Percentiles rank a stretch among this genome's conserved stretches.
Evolutionary conservation across 2,797 vertebrate genomes (phyloP).

Genomic region (Picus viridis): DNA sequence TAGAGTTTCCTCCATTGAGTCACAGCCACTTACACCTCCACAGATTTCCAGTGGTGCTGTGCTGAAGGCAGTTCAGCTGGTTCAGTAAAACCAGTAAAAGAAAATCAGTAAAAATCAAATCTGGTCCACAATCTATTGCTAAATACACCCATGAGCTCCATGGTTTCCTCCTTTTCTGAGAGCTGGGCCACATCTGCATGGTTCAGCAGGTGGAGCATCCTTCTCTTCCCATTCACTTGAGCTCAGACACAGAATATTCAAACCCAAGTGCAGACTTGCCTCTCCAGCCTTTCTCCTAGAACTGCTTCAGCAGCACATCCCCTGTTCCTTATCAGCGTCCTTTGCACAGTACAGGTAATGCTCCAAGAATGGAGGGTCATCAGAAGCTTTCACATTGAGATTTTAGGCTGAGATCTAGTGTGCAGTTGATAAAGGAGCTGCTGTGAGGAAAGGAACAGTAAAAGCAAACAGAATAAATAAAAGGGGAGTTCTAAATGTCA

Average conservation of each 20-base stretch:
- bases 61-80: conserved; percentile 9
- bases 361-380: not conserved
- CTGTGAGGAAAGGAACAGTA: not conserved
- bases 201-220: not conserved
- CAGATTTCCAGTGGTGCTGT: not conserved
- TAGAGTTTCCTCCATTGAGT: not conserved
- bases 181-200: not conserved
- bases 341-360: not conserved
- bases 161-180: not conserved
- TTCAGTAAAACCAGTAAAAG: not conserved
- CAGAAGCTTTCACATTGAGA: not conserved
- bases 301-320: not conserved
- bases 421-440: not conserved
- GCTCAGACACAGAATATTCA: not conserved
- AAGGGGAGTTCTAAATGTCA: not conserved
- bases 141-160: not conserved
- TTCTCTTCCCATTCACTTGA: not conserved
- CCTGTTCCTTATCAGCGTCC: not conserved
- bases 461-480: not conserved
- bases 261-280: not conserved
- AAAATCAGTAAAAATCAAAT: not conserved
- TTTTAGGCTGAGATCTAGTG: not conserved
- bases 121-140: not conserved
- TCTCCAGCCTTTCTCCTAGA: not conserved
- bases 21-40: not conserved